These are phyloP conservation scores for Psephotus haematonotus DNA, from an alignment of 2,113 vertebrate genomes.

Conservation along the genomic window DNA sequence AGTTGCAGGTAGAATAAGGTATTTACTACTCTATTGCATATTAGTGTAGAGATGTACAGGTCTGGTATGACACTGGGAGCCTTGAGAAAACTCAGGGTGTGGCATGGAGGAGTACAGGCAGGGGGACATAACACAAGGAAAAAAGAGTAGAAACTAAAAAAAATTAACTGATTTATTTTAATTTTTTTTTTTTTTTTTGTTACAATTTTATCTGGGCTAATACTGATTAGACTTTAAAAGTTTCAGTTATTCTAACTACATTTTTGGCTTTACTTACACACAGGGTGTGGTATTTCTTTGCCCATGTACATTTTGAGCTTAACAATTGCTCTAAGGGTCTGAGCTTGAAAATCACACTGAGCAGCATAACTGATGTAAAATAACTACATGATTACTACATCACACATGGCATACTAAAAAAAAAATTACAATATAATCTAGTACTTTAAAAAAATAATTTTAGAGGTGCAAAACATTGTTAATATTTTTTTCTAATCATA, in stretches of 20 bases:
- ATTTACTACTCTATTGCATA: background rate
- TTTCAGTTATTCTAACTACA: background rate
- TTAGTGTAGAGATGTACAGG: background rate
- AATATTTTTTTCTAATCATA: background rate
- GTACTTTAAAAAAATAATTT: background rate
- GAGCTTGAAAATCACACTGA: background rate
- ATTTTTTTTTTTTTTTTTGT: background rate
- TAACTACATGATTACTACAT: background rate
- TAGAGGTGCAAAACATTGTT: rapidly evolving
- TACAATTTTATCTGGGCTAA: background rate
- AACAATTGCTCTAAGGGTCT: background rate
- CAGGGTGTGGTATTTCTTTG: background rate
- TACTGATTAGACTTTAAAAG: background rate
- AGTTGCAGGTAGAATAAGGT: background rate
- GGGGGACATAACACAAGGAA: background rate
- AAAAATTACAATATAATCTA: background rate
- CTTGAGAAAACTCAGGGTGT: background rate
- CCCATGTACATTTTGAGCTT: background rate
- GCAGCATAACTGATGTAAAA: background rate
- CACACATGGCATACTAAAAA: background rate
- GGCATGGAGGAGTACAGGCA: background rate
- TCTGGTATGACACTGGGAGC: rapidly evolving
- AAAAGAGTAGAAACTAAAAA: background rate
- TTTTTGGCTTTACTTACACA: background rate
- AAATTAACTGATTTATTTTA: background rate